These are phyloP conservation scores for Apoda limacodes DNA, from an alignment of 2,888 invertebrate genomes.

Conservation along the genomic window DNA sequence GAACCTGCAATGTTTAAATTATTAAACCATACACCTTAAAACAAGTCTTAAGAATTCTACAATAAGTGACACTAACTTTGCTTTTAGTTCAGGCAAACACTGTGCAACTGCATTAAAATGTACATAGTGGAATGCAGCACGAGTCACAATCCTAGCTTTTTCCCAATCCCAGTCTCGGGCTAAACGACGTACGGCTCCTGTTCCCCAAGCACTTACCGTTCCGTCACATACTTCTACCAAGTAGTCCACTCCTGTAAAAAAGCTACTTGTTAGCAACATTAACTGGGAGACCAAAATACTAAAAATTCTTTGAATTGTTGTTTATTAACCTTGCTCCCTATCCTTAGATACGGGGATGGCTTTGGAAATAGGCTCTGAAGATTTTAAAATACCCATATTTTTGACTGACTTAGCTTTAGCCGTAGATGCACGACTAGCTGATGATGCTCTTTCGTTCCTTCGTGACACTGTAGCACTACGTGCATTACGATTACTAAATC, in stretches of 20 bases:
- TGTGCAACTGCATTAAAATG: slow-evolving; percentile 85
- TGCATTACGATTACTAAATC: slow-evolving; percentile 47
- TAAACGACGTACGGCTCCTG: slow-evolving; percentile 86
- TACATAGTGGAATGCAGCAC: slow-evolving; percentile 89
- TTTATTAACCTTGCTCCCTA: slow-evolving; percentile 73
- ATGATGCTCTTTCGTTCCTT: slow-evolving; percentile 53
- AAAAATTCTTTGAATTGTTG: slow-evolving; percentile 3
- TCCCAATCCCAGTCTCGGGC: slow-evolving; percentile 84
- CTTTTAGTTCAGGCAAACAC: slow-evolving; percentile 79
- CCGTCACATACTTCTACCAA: slow-evolving; percentile 88
- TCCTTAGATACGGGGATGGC: slow-evolving; percentile 69
- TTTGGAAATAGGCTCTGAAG: slow-evolving; percentile 62
- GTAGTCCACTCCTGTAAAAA: slow-evolving; percentile 82
- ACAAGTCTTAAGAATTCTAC: not conserved
- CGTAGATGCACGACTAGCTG: slow-evolving; percentile 72
- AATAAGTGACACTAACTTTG: slow-evolving; percentile 43
- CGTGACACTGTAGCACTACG: slow-evolving; percentile 62
- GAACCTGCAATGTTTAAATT: slow-evolving; percentile 62
- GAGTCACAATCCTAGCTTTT: slow-evolving; percentile 82
- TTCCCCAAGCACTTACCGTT: slow-evolving; percentile 86
- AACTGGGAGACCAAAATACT: too few relatives aligned
- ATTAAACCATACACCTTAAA: too few relatives aligned
- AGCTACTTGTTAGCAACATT: too few relatives aligned
- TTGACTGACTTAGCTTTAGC: slow-evolving; percentile 71
- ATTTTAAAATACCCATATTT: slow-evolving; percentile 53